phyloP scores from a whole-genome alignment of 2,888 invertebrate genomes.

The Dorcus hopei region DNA sequence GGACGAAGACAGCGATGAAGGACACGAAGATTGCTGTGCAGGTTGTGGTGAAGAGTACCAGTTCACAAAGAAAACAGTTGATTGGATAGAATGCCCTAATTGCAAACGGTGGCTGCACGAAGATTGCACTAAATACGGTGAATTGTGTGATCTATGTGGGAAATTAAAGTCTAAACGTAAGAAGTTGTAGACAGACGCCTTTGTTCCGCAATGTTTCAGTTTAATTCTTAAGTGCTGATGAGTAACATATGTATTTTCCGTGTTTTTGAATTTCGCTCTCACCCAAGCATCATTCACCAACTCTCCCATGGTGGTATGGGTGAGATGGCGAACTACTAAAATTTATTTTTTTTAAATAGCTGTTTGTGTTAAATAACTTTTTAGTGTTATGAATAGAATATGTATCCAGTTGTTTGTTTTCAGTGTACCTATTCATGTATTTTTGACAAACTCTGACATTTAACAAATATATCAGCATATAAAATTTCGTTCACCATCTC shows the following conservation, averaged over 20 bases:
- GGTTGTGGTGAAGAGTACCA: no score
- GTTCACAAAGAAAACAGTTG: no score
- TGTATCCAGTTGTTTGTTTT: background rate
- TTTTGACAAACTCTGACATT: background rate
- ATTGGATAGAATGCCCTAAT: background rate
- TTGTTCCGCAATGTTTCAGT: no score
- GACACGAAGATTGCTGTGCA: no score
- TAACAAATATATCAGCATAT: background rate
- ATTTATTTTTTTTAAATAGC: background rate
- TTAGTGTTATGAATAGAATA: no score
- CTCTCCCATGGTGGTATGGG: conserved; percentile 3
- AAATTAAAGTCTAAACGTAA: background rate
- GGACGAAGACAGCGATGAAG: no score
- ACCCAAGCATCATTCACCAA: conserved; percentile 6
- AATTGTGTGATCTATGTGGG: background rate
- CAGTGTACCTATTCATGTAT: background rate
- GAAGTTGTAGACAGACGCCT: background rate
- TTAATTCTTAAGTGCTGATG: no score
- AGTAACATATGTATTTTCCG: no score
- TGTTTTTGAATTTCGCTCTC: conserved; percentile 1
- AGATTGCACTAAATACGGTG: background rate
- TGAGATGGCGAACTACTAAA: conserved; percentile 1
- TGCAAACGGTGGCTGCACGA: background rate
- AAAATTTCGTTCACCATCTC: conserved; percentile 1
- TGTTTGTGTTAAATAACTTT: no score